Evolutionary conservation across 2,888 invertebrate species (phyloP).

Genomic region (Diaphora mendica): DNA sequence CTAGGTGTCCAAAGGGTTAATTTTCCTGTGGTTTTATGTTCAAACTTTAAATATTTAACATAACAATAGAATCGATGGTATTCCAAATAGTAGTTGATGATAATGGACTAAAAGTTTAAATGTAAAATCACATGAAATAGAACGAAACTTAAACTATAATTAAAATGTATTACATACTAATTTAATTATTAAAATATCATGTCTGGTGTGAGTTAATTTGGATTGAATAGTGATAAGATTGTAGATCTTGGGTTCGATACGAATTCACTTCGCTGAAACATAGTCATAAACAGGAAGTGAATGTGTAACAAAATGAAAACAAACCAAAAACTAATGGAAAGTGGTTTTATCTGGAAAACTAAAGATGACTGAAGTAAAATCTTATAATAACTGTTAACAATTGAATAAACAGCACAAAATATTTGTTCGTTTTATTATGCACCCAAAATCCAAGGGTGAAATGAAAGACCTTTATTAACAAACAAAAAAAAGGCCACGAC

Average conservation of each 20-base stretch:
- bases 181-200: constrained; percentile 54
- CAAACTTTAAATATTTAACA: constrained; percentile 48
- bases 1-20: constrained; percentile 51
- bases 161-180: constrained; percentile 67
- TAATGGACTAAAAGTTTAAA: constrained; percentile 57
- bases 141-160: constrained; percentile 63
- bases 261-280: constrained; percentile 33
- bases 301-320: constrained; percentile 44
- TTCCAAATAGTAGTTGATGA: constrained; percentile 49
- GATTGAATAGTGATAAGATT: constrained; percentile 17
- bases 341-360: constrained; percentile 62
- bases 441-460: neutral
- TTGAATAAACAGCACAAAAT: constrained; percentile 86
- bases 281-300: constrained; percentile 36
- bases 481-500: neutral
- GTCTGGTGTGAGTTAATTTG: constrained; percentile 42
- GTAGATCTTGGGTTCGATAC: constrained; percentile 19
- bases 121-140: constrained; percentile 72
- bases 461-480: neutral
- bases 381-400: constrained; percentile 82
- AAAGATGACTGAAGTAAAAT: constrained; percentile 85
- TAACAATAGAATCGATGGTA: constrained; percentile 35
- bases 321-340: constrained; percentile 46
- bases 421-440: constrained; percentile 64
- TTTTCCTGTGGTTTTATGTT: constrained; percentile 69